These are phyloP conservation scores for Rhopilema esculentum DNA, from an alignment of 30 jellyfish, hydroid and myxozoan genomes.

Conservation along the genomic window DNA sequence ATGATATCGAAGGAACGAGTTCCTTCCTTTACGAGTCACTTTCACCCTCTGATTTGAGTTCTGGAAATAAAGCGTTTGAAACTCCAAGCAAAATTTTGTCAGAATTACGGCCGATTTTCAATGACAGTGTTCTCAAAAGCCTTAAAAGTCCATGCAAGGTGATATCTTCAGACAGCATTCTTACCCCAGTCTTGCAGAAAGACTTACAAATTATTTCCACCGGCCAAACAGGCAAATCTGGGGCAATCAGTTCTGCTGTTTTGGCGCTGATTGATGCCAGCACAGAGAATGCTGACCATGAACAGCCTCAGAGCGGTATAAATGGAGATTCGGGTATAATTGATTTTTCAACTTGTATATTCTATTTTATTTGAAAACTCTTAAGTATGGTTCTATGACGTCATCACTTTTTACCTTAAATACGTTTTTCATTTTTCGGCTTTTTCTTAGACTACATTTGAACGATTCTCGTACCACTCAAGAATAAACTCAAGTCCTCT, in stretches of 20 bases:
- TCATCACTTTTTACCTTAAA: too few species aligned
- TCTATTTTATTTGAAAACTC: too few species aligned
- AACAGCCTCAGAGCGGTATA: neutral
- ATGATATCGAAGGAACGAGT: neutral
- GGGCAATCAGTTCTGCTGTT: neutral
- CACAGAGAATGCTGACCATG: neutral
- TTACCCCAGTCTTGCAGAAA: neutral
- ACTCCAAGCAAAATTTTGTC: conserved; percentile 6
- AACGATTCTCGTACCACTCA: too few species aligned
- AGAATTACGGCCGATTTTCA: neutral
- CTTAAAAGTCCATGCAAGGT: neutral
- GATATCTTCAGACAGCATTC: too few species aligned
- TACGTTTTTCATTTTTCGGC: too few species aligned
- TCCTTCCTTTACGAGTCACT: neutral
- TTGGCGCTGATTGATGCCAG: neutral
- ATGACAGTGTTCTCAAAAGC: neutral
- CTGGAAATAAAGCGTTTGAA: neutral
- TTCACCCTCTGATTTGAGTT: neutral
- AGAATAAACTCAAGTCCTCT: too few species aligned
- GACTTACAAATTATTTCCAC: neutral
- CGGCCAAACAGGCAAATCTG: neutral
- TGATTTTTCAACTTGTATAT: neutral
- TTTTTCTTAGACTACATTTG: too few species aligned
- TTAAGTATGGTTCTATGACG: neutral
- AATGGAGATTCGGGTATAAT: neutral